Conservation (phyloP, 2,113 vertebrate genomes). For the Sminthopsis crassicaudata region DNA sequence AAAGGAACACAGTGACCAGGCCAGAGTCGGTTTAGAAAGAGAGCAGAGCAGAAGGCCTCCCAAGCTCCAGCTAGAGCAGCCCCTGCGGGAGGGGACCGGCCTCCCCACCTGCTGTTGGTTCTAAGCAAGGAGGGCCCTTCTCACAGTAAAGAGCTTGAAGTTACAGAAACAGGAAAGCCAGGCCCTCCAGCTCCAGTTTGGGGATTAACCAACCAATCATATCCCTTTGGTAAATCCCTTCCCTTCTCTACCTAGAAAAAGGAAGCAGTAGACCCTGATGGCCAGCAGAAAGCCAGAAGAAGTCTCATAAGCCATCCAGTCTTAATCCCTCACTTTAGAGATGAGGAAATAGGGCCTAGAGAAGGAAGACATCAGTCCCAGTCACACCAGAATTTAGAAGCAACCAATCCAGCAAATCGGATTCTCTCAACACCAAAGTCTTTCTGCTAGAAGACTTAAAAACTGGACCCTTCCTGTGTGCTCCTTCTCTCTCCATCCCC, state of each 20-base stretch:
- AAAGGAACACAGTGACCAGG: slow-evolving; percentile 12
- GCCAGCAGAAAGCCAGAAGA: neutral
- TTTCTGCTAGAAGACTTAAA: neutral
- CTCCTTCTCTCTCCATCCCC: neutral
- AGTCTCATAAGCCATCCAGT: neutral
- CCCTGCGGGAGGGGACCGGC: neutral
- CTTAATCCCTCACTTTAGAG: neutral
- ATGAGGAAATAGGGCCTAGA: neutral
- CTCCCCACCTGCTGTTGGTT: neutral
- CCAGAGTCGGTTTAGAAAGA: neutral
- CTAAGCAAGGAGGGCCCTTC: neutral
- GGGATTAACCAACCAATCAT: neutral
- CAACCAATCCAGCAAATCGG: neutral
- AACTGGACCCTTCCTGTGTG: neutral
- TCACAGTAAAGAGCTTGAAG: neutral
- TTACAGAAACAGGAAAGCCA: neutral
- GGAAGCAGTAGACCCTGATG: neutral
- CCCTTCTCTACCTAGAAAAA: neutral
- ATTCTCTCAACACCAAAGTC: neutral
- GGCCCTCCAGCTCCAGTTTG: neutral
- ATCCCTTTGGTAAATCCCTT: neutral
- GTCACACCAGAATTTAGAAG: neutral
- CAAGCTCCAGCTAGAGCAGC: neutral
- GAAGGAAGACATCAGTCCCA: neutral
- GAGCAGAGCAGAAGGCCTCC: neutral